A percentile compares a stretch with the other conserved stretches of the same genome.
phyloP scores from a whole-genome alignment of 2,797 vertebrate species.

The Rhinella marina region DNA sequence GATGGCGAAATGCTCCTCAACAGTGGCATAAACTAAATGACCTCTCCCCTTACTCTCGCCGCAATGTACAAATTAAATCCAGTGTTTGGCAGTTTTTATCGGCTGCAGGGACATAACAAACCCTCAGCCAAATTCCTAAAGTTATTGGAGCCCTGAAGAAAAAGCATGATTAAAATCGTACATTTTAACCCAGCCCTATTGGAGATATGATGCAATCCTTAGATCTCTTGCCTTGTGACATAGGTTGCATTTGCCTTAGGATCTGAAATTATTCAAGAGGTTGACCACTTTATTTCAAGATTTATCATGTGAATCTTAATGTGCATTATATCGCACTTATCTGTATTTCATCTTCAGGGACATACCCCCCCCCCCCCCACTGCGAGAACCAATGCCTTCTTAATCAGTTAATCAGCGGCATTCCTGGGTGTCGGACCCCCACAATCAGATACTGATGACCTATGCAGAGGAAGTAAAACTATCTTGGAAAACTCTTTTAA shows the following conservation, averaged over 20 bases:
- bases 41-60: neutral
- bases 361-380: too few species aligned
- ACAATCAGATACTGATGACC: too few species aligned
- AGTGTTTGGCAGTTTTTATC: slow-evolving; percentile 19
- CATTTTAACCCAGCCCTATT: neutral
- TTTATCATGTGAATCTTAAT: too few species aligned
- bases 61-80: neutral
- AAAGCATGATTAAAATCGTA: neutral
- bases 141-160: slow-evolving; percentile 15
- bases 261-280: neutral
- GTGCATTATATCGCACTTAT: too few species aligned
- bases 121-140: slow-evolving; percentile 38
- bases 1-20: neutral
- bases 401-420: too few species aligned
- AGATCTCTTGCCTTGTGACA: neutral
- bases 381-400: too few species aligned
- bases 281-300: too few species aligned
- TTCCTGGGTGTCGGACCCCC: too few species aligned
- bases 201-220: slow-evolving; percentile 3
- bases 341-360: too few species aligned
- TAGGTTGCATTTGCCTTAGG: neutral
- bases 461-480: too few species aligned
- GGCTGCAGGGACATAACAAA: slow-evolving; percentile 4
- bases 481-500: too few species aligned
- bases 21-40: slow-evolving; percentile 8